Evolutionary conservation across 2,797 vertebrate genomes (phyloP).

Genomic region (Amniataba percoides): DNA sequence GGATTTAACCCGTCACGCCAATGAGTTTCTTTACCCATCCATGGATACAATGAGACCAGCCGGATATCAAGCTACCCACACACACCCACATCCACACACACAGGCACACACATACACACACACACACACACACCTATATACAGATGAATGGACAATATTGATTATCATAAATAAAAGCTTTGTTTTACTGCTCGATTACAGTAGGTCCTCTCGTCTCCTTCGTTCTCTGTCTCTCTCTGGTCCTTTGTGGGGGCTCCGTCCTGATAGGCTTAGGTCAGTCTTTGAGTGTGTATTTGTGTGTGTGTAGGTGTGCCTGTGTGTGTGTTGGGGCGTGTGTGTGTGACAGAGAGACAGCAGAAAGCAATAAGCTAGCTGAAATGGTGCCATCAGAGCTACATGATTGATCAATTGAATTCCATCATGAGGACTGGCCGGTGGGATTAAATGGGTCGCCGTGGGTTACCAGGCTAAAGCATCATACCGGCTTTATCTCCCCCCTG

Average conservation of each 20-base stretch:
- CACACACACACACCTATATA: conserved; percentile 42
- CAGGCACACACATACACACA: conserved; percentile 13
- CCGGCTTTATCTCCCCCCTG: conserved; percentile 97
- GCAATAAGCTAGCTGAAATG: conserved; percentile 99
- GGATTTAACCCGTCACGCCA: conserved; percentile 86
- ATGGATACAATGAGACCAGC: conserved; percentile 82
- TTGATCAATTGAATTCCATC: conserved; percentile 99
- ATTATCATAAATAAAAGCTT: conserved; percentile 71
- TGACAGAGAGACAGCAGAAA: conserved; percentile 97
- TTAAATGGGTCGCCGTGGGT: conserved; percentile 99
- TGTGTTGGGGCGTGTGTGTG: conserved; percentile 66
- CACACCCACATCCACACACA: conserved; percentile 38
- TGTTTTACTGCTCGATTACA: conserved; percentile 57
- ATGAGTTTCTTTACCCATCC: conserved; percentile 85
- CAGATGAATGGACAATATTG: conserved; percentile 64
- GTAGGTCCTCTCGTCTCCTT: conserved; percentile 39
- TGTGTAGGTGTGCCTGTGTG: conserved; percentile 44
- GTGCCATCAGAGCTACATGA: conserved; percentile 99
- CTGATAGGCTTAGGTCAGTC: conserved; percentile 51
- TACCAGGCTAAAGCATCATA: conserved; percentile 99
- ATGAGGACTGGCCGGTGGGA: conserved; percentile 97
- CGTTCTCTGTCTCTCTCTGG: conserved; percentile 38
- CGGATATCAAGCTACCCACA: conserved; percentile 81
- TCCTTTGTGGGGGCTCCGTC: conserved; percentile 52
- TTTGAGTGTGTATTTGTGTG: conserved; percentile 57